Evolutionary conservation across 2,113 vertebrate species (phyloP).

Genomic region (Oostethus manadensis): DNA sequence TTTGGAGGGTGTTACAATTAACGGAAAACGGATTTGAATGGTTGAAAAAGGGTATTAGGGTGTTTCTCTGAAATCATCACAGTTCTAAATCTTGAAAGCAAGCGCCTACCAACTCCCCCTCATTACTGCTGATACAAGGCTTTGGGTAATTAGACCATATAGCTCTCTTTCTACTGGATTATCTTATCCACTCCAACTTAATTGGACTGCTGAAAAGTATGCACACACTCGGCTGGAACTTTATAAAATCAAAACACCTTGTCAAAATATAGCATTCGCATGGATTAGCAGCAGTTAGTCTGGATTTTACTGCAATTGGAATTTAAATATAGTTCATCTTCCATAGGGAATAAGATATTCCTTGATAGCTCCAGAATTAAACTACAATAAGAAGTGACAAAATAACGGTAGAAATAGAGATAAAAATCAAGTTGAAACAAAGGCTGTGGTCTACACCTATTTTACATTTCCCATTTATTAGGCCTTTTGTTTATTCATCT

Average conservation of each 20-base stretch:
- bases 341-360: no score
- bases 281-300: not conserved
- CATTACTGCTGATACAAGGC: constrained; percentile 51
- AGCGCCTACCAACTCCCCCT: constrained; percentile 33
- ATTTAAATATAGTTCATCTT: not conserved
- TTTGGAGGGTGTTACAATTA: constrained; percentile 19
- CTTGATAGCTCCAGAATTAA: no score
- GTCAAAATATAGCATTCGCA: not conserved
- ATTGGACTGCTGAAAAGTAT: constrained; percentile 52
- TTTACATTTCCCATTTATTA: no score
- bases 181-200: constrained; percentile 48
- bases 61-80: constrained; percentile 47
- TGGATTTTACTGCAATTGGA: not conserved
- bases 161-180: constrained; percentile 46
- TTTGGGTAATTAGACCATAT: constrained; percentile 57
- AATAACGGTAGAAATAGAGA: no score
- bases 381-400: no score
- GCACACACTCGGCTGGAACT: constrained; percentile 16
- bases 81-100: constrained; percentile 52
- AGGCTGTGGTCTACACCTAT: no score
- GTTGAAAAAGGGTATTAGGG: constrained; percentile 31
- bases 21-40: constrained; percentile 9
- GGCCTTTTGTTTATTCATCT: no score
- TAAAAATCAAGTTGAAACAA: no score
- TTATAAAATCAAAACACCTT: constrained; percentile 6